Evolutionary conservation across 2,797 vertebrate genomes (phyloP).

Genomic region (Microcaecilia unicolor): DNA sequence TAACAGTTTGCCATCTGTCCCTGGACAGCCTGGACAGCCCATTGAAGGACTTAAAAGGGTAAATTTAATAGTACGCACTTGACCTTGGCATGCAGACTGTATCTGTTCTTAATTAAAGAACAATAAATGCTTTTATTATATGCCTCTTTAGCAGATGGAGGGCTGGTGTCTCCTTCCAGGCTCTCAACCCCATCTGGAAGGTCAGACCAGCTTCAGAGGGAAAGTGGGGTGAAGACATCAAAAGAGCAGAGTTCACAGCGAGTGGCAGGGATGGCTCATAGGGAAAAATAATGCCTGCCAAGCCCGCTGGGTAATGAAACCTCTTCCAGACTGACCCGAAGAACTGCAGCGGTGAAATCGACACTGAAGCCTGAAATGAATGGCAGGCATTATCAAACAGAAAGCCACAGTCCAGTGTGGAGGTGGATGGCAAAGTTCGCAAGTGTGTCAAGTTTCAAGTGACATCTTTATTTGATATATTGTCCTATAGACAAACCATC

Average conservation of each 20-base stretch:
- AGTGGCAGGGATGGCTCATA: slow-evolving; percentile 18
- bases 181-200: slow-evolving; percentile 52
- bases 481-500: too few species aligned
- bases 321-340: slow-evolving; percentile 6
- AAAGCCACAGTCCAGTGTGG: background rate
- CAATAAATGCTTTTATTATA: slow-evolving; percentile 69
- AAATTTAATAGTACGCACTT: slow-evolving; percentile 70
- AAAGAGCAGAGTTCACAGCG: slow-evolving; percentile 28
- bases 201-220: slow-evolving; percentile 31
- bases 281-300: slow-evolving; percentile 2
- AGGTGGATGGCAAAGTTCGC: background rate
- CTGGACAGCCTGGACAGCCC: slow-evolving; percentile 57
- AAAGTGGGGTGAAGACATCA: slow-evolving; percentile 31
- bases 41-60: slow-evolving; percentile 48
- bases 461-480: too few species aligned
- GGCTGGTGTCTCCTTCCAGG: slow-evolving; percentile 37
- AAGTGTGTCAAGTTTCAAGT: too few species aligned
- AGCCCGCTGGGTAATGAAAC: slow-evolving; percentile 8
- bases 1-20: slow-evolving; percentile 67
- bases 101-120: slow-evolving; percentile 74
- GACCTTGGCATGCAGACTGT: slow-evolving; percentile 65
- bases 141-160: slow-evolving; percentile 69
- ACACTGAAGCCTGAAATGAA: slow-evolving; percentile 5
- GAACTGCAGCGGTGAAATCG: slow-evolving; percentile 11
- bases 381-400: background rate